phyloP scores from a whole-genome alignment of 2,888 invertebrate species.

The Limenitis arthemis region DNA sequence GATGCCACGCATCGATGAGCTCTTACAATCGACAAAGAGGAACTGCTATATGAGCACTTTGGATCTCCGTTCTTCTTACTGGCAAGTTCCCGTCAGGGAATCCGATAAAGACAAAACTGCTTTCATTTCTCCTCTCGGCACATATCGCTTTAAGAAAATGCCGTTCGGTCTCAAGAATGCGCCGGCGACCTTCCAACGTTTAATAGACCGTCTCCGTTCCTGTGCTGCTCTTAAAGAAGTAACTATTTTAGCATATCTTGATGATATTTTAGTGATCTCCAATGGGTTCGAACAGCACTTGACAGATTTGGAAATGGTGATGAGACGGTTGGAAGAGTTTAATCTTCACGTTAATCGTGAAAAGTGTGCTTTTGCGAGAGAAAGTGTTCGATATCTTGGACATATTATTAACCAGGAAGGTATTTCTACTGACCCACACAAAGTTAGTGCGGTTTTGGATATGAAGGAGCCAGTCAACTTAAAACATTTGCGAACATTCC shows the following conservation, averaged over 20 bases:
- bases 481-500: constrained; percentile 22
- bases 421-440: constrained; percentile 18
- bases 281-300: constrained; percentile 16
- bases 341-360: constrained; percentile 28
- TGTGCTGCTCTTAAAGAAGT: constrained; percentile 21
- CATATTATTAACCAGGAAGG: constrained; percentile 24
- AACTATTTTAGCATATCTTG: constrained; percentile 31
- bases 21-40: constrained; percentile 34
- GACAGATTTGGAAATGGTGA: constrained; percentile 28
- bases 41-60: constrained; percentile 34
- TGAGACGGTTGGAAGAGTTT: constrained; percentile 25
- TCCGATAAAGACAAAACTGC: background rate
- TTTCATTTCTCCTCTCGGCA: constrained; percentile 27
- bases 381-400: constrained; percentile 22
- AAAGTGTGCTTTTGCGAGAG: constrained; percentile 27
- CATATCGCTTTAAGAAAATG: constrained; percentile 33
- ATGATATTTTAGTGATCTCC: constrained; percentile 33
- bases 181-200: constrained; percentile 27
- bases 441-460: constrained; percentile 18
- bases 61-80: constrained; percentile 40
- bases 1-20: constrained; percentile 41
- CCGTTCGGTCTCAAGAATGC: constrained; percentile 14
- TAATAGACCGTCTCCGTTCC: constrained; percentile 26
- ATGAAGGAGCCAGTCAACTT: constrained; percentile 21
- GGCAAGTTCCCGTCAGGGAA: constrained; percentile 29